phyloP scores from a whole-genome alignment of 2,113 vertebrate species.

The Morone chrysops region DNA sequence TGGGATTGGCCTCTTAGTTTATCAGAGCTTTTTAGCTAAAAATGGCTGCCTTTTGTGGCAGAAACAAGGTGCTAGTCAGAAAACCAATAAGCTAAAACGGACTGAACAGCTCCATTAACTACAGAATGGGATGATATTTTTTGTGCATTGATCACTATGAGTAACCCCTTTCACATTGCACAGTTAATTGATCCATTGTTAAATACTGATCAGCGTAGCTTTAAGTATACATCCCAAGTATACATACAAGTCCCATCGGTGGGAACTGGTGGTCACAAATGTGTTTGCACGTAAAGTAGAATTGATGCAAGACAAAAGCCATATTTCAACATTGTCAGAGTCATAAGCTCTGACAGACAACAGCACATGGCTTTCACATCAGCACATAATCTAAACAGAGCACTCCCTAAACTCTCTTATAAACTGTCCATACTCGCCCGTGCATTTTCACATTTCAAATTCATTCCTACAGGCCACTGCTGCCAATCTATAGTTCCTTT shows the following conservation, averaged over 20 bases:
- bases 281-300: background rate
- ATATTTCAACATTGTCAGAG: background rate
- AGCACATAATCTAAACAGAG: background rate
- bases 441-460: constrained; percentile 13
- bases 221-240: background rate
- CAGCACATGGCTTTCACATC: too few relatives aligned
- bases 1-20: background rate
- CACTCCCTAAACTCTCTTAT: background rate
- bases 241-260: too few relatives aligned
- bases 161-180: background rate
- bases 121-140: background rate
- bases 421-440: constrained; percentile 3
- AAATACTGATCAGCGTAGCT: background rate
- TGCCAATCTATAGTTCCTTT: constrained; percentile 32
- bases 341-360: too few relatives aligned
- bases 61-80: background rate
- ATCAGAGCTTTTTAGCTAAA: background rate
- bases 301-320: background rate
- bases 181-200: background rate
- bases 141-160: background rate
- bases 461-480: constrained; percentile 20
- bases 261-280: background rate
- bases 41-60: background rate
- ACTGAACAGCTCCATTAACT: background rate
- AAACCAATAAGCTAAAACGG: background rate